Evolutionary conservation across 2,888 invertebrate genomes (phyloP).

Genomic region (Cephus pulcher): DNA sequence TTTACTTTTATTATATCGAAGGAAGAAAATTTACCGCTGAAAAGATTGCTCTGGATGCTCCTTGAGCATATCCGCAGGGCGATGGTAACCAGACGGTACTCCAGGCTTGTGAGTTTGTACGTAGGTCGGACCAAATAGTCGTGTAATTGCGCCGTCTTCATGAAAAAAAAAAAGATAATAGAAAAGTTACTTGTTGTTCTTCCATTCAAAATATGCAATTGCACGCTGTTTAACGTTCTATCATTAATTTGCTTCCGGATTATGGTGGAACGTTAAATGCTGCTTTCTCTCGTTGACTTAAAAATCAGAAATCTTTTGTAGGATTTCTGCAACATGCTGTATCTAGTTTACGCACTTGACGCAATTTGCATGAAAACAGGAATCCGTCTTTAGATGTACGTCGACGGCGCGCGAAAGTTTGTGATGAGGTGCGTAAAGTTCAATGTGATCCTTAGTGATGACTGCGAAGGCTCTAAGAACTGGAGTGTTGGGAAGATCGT

Average conservation of each 20-base stretch:
- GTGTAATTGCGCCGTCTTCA: conserved; percentile 77
- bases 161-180: conserved; percentile 31
- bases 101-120: conserved; percentile 74
- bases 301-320: too few species aligned
- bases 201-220: not conserved
- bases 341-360: conserved; percentile 70
- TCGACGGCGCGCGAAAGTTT: conserved; percentile 70
- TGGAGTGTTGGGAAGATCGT: conserved; percentile 85
- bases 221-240: not conserved
- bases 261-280: not conserved
- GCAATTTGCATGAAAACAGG: conserved; percentile 72
- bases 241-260: not conserved
- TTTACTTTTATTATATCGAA: not conserved
- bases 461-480: conserved; percentile 82
- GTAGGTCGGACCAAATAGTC: conserved; percentile 77
- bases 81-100: conserved; percentile 77
- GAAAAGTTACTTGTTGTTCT: not conserved
- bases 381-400: conserved; percentile 69
- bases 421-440: conserved; percentile 77
- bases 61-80: conserved; percentile 76
- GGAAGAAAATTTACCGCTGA: conserved; percentile 54
- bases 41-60: conserved; percentile 76
- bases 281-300: not conserved
- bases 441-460: conserved; percentile 74
- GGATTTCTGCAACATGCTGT: not conserved